Percentiles rank a stretch among this genome's conserved stretches.
phyloP scores from a whole-genome alignment of 2,797 vertebrate species.

The Sebastes glaucus region DNA sequence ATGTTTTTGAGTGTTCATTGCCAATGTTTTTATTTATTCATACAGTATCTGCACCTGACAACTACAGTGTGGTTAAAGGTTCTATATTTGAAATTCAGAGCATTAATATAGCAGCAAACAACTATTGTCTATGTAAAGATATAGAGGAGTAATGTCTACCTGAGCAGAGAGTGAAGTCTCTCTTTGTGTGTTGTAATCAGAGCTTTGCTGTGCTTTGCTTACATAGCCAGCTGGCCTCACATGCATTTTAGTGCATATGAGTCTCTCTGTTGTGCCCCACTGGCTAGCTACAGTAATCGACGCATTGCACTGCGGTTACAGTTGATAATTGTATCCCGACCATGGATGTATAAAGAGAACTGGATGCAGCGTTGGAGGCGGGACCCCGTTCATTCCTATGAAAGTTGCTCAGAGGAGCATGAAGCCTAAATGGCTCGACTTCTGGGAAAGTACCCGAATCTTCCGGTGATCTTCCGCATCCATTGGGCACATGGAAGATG shows the following conservation, averaged over 20 bases:
- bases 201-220: neutral
- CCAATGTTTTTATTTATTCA: neutral
- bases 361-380: no score
- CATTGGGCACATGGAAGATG: no score
- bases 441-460: no score
- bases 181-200: neutral
- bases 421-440: no score
- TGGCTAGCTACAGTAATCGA: neutral
- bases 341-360: no score
- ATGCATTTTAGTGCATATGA: neutral
- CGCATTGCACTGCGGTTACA: neutral
- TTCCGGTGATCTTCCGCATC: no score
- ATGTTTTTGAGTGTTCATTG: neutral
- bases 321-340: neutral
- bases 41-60: neutral
- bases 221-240: neutral
- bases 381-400: no score
- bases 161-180: neutral
- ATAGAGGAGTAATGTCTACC: neutral
- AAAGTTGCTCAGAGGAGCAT: no score
- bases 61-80: neutral
- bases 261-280: neutral
- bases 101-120: neutral
- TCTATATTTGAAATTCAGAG: neutral
- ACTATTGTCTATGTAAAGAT: neutral